Conservation (phyloP, 1,140 invertebrate species). For the Steinernema khuongi region DNA sequence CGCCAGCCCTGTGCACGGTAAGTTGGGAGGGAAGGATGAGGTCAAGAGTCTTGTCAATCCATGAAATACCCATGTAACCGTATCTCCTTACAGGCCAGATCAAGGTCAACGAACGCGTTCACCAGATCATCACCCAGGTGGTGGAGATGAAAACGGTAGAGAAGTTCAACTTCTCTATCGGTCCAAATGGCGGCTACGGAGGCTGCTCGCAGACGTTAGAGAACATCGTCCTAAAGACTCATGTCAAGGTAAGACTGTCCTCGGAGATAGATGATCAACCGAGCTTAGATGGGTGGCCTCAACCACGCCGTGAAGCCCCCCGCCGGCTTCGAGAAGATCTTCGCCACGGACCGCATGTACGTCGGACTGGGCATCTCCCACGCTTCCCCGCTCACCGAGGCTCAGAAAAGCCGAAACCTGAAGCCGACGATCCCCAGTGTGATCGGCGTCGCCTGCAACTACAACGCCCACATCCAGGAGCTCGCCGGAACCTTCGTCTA, state of each 20-base stretch:
- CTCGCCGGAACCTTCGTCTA: slow-evolving; percentile 7
- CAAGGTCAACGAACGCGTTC: not conserved
- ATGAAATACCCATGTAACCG: too few species aligned
- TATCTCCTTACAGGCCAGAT: not conserved
- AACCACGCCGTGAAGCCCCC: not conserved
- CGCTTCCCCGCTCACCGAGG: not conserved
- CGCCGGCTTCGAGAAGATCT: not conserved
- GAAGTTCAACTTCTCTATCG: not conserved
- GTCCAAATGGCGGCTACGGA: not conserved
- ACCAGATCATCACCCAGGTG: not conserved
- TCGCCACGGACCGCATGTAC: not conserved
- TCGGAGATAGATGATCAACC: not conserved
- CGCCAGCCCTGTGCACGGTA: not conserved
- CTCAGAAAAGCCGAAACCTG: not conserved
- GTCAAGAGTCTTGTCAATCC: too few species aligned
- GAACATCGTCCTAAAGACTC: not conserved
- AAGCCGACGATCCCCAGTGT: not conserved
- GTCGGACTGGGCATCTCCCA: not conserved
- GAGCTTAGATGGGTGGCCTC: not conserved
- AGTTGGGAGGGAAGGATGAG: not conserved
- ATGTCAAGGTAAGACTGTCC: not conserved
- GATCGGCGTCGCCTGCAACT: not conserved
- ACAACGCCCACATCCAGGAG: not conserved
- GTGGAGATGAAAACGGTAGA: not conserved
- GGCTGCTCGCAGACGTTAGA: not conserved